These are phyloP conservation scores for Regulus satrapa DNA, from an alignment of 2,113 vertebrate species.

Conservation along the genomic window DNA sequence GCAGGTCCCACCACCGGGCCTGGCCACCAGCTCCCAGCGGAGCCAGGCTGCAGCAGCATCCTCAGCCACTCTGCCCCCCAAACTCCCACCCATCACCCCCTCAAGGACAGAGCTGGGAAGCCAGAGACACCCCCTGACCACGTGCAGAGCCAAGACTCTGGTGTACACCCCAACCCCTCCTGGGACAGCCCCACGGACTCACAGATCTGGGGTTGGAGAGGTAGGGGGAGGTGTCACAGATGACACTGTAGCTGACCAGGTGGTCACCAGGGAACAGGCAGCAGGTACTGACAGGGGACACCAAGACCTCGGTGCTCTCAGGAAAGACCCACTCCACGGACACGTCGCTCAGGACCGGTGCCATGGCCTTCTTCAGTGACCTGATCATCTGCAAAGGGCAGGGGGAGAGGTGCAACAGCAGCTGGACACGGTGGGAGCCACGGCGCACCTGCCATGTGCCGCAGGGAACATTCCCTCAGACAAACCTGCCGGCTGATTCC, in stretches of 20 bases:
- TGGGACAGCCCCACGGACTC: conserved; percentile 11
- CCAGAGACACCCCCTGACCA: background rate
- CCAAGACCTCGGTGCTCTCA: conserved; percentile 86
- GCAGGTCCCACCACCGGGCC: fast-evolving
- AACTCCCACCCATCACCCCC: background rate
- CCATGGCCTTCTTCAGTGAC: conserved; percentile 91
- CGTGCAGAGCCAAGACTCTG: fast-evolving
- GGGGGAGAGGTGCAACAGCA: background rate
- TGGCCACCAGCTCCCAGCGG: background rate
- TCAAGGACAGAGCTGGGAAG: background rate
- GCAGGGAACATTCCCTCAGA: background rate
- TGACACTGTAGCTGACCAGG: conserved; percentile 83
- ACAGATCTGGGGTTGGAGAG: conserved; percentile 82
- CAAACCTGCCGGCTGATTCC: background rate
- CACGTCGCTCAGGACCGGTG: conserved; percentile 86
- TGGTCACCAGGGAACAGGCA: conserved; percentile 91
- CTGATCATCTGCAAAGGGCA: conserved; percentile 82
- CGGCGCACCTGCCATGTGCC: fast-evolving
- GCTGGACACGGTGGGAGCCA: fast-evolving
- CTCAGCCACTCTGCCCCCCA: background rate
- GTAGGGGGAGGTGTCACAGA: conserved; percentile 85
- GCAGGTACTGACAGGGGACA: conserved; percentile 82
- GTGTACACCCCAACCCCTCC: background rate
- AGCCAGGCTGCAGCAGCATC: background rate
- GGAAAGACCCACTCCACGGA: conserved; percentile 93